Evolutionary conservation across 2,888 invertebrate genomes (phyloP), one percentile per base, ranked within the genome.

Genomic region (Cerceris rybyensis): DNA sequence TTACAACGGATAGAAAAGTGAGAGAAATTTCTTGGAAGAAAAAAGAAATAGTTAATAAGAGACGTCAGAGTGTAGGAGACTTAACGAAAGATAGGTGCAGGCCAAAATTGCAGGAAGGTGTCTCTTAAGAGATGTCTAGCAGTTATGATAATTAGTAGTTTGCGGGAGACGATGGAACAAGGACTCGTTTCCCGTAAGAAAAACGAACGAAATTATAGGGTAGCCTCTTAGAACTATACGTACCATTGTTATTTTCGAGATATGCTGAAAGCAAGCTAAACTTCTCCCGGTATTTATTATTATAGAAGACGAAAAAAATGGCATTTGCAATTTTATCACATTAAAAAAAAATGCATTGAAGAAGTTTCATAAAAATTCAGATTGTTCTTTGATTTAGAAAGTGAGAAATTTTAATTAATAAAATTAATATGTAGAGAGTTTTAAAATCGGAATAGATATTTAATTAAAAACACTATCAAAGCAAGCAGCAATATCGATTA

Each of bases 111-210:
- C 67, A 54, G 59, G 43, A 71, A 82, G 82, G 82, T 82, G 82
- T 82, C 82, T 65, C 71, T 74, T 54, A 54, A 58, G 65, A 71
- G 79, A 76, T 58, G 72, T 72, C 68, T 58, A 68, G 57, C 70
- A 66, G 67, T 70, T 76, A 75, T 74, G 76, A 67, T 82, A 82
- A 82, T 82, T 80, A 79, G 59, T 59, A 61, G 82, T 69, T 79
- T 13, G 69, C 65, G 61, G 11, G 49, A 46, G 50, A 42, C 54
- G 43, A 55, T 52, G 49, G 16, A 63, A 63, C 71, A 55, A 71
- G 67, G 71, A 67, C 50, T 69, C 67, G 69, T 70, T 50, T 50
- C 61, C 57, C 58, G 77, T 55, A 13, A 70, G 74, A 66, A 66
- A 77, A 77, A 74, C 60, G 64, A 52, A 50, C 42, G 52, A 72